Percentiles rank a stretch among this genome's conserved stretches.
These are phyloP conservation scores for Boleophthalmus pectinirostris DNA, from an alignment of 2,113 vertebrate genomes.

Conservation along the genomic window DNA sequence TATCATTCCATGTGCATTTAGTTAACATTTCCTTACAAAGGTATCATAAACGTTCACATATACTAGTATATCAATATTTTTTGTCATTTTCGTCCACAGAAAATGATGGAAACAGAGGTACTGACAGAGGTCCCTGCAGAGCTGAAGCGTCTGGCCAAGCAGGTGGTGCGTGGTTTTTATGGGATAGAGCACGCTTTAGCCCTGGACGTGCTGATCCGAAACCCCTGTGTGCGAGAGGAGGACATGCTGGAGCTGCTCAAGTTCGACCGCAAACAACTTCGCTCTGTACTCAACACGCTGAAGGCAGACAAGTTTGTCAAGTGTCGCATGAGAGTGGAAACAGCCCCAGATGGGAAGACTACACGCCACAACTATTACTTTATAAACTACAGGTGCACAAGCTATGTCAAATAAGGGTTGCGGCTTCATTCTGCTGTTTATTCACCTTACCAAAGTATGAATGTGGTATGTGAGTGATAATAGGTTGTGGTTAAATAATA, in stretches of 20 bases:
- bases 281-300: conserved; percentile 94
- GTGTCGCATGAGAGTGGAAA: conserved; percentile 97
- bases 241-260: conserved; percentile 98
- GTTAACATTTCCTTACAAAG: background rate
- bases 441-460: too few species aligned
- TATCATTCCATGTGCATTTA: background rate
- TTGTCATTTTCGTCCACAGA: conserved; percentile 21
- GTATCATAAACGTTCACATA: background rate
- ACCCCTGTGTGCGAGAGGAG: conserved; percentile 95
- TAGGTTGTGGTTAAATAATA: too few species aligned
- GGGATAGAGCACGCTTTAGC: conserved; percentile 94
- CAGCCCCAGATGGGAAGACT: conserved; percentile 92
- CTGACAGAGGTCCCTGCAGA: conserved; percentile 93
- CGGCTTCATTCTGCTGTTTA: too few species aligned
- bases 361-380: conserved; percentile 98
- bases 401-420: too few species aligned
- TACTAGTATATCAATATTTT: background rate
- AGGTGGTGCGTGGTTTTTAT: conserved; percentile 96
- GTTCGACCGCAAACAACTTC: conserved; percentile 96
- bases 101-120: conserved; percentile 92
- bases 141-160: conserved; percentile 94
- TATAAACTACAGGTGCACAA: conserved; percentile 87
- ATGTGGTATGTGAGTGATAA: too few species aligned
- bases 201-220: conserved; percentile 96
- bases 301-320: conserved; percentile 98